These are phyloP conservation scores for Thamnophis sirtalis DNA, from an alignment of 2,113 vertebrate genomes.

Conservation along the genomic window DNA sequence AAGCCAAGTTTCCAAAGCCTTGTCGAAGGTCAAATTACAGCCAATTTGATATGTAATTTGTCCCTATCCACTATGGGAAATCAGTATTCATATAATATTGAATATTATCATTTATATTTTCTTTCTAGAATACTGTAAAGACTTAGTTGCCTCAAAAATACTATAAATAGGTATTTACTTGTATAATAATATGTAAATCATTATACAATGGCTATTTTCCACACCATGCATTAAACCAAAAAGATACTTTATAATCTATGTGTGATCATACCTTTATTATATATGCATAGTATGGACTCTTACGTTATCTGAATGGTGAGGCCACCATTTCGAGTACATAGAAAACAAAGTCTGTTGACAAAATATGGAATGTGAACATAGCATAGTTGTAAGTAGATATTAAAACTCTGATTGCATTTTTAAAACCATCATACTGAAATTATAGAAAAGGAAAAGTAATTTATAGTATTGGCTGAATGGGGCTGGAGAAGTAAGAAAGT, in stretches of 20 bases:
- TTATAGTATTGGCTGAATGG: neutral
- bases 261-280: neutral
- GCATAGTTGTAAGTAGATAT: neutral
- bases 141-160: neutral
- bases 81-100: neutral
- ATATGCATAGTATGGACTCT: no score
- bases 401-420: neutral
- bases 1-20: no score
- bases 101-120: neutral
- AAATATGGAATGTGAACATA: neutral
- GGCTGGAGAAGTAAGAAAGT: no score
- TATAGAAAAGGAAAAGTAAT: neutral
- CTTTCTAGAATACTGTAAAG: neutral
- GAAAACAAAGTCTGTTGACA: neutral
- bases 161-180: neutral
- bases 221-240: neutral
- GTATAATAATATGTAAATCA: neutral
- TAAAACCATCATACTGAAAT: neutral
- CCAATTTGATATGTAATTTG: neutral
- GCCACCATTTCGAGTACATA: neutral
- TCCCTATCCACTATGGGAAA: neutral
- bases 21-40: neutral
- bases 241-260: neutral
- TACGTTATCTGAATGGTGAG: neutral
- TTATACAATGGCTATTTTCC: neutral